phyloP scores from a whole-genome alignment of 2,113 vertebrate genomes.

The Blennius ocellaris region DNA sequence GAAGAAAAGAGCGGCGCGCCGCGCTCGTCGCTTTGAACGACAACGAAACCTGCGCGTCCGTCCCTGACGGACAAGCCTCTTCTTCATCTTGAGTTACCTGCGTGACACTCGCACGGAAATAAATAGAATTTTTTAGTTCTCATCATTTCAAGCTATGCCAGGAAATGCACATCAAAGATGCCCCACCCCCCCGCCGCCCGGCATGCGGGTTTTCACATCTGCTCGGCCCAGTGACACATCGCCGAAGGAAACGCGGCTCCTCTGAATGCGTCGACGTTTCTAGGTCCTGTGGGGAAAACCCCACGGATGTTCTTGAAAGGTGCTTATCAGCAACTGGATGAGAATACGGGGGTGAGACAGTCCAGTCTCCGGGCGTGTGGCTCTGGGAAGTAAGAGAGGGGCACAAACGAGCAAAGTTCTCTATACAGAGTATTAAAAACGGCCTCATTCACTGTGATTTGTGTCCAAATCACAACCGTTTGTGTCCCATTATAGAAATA shows the following conservation, averaged over 20 bases:
- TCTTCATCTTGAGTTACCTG: slow-evolving; percentile 45
- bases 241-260: slow-evolving; percentile 1
- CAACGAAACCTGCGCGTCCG: not conserved
- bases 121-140: slow-evolving; percentile 61
- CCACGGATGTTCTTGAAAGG: not conserved
- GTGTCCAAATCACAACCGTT: too few species aligned
- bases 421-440: slow-evolving; percentile 25
- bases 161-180: slow-evolving; percentile 64
- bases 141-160: slow-evolving; percentile 68
- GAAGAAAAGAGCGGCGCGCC: not conserved
- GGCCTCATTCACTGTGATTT: not conserved
- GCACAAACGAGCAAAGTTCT: slow-evolving; percentile 43
- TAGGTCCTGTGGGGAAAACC: slow-evolving; percentile 18
- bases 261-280: not conserved
- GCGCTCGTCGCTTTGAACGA: slow-evolving; percentile 5
- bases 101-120: slow-evolving; percentile 21
- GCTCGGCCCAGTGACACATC: slow-evolving; percentile 38
- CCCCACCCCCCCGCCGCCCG: slow-evolving; percentile 23
- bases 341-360: not conserved
- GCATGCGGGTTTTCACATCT: slow-evolving; percentile 67
- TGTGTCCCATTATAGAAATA: too few species aligned
- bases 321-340: slow-evolving; percentile 30
- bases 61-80: not conserved
- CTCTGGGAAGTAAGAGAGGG: not conserved
- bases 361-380: not conserved